phyloP scores from a whole-genome alignment of 2,113 vertebrate species.

The Cyanoramphus novaezelandiae region DNA sequence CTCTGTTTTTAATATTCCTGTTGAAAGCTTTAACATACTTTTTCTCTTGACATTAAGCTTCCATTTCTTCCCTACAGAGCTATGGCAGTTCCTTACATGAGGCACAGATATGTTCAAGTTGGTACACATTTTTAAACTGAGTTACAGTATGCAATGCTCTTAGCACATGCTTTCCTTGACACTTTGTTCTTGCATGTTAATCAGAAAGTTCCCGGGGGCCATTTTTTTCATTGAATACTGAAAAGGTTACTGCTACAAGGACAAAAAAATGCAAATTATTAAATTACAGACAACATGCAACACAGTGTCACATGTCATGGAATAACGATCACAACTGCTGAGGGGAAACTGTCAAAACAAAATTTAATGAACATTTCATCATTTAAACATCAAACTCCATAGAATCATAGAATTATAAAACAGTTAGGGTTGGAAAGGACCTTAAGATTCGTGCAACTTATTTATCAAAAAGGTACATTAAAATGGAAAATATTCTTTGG shows the following conservation, averaged over 20 bases:
- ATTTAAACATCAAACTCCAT: not conserved
- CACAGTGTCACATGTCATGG: not conserved
- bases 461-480: not conserved
- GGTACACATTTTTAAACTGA: not conserved
- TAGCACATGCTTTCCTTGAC: constrained; percentile 7
- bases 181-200: constrained; percentile 22
- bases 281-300: constrained; percentile 32
- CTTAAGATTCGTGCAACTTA: not conserved
- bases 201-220: not conserved
- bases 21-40: not conserved
- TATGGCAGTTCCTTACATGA: not conserved
- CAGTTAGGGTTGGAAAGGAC: not conserved
- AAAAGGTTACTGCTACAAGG: constrained; percentile 1
- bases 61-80: not conserved
- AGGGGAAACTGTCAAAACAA: constrained; percentile 28
- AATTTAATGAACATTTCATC: not conserved
- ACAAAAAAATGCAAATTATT: constrained; percentile 13
- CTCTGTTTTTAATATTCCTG: not conserved
- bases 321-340: not conserved
- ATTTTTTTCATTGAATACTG: not conserved
- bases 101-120: not conserved
- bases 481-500: not conserved
- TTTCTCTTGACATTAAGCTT: not conserved
- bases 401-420: not conserved
- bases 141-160: constrained; percentile 9